Conservation (phyloP, 2,888 invertebrate species). For the Drosophila paramelanica region DNA sequence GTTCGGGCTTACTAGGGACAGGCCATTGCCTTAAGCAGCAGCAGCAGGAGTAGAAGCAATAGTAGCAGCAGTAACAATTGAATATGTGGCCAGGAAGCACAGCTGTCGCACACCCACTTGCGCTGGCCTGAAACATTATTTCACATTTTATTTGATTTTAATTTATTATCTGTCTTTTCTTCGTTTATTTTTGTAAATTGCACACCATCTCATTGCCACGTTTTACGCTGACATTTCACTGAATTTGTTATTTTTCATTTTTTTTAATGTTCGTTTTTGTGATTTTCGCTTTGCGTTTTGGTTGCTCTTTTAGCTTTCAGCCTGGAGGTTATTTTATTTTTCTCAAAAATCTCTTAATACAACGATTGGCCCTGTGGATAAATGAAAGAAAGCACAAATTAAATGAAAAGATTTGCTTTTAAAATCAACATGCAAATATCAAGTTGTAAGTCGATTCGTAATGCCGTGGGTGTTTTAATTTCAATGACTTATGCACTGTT, state of each 20-base stretch:
- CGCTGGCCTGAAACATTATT: conserved; percentile 22
- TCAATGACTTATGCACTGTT: conserved; percentile 4
- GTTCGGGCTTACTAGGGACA: conserved; percentile 5
- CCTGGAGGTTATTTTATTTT: conserved; percentile 4
- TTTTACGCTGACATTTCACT: conserved; percentile 56
- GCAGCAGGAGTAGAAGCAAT: conserved; percentile 8
- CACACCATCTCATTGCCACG: conserved; percentile 31
- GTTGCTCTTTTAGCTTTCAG: conserved; percentile 19
- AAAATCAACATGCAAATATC: conserved; percentile 62
- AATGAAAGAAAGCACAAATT: conserved; percentile 49
- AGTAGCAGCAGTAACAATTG: conserved; percentile 22
- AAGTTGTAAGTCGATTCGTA: conserved; percentile 43
- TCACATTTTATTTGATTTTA: conserved; percentile 56
- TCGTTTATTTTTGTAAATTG: conserved; percentile 9
- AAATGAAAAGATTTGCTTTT: conserved; percentile 53
- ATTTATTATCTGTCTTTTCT: conserved; percentile 42
- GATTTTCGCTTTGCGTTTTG: conserved; percentile 27
- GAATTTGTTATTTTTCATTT: conserved; percentile 42
- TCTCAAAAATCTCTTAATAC: conserved; percentile 27
- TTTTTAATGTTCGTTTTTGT: conserved; percentile 38
- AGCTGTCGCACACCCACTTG: conserved; percentile 15
- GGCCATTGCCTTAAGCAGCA: conserved; percentile 31
- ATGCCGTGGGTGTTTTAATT: conserved; percentile 34
- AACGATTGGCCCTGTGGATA: conserved; percentile 55
- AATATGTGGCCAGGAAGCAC: conserved; percentile 9